phyloP scores from a whole-genome alignment of 2,888 invertebrate genomes.

The Litoditis marina region DNA sequence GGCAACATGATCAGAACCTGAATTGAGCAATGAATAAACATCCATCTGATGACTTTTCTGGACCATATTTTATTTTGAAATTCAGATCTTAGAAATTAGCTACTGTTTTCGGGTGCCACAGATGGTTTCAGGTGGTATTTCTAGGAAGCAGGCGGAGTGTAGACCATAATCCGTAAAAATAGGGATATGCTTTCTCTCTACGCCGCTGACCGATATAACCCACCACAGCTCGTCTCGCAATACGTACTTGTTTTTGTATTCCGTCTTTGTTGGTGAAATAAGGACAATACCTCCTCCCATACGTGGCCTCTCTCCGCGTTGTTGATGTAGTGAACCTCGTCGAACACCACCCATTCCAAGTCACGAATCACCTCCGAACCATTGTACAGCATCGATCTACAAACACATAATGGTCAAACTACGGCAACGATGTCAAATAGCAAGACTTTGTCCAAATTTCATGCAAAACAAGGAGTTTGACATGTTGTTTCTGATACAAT shows the following conservation, averaged over 20 bases:
- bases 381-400: conserved; percentile 82
- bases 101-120: too few species aligned
- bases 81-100: too few species aligned
- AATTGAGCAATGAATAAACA: background rate
- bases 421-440: background rate
- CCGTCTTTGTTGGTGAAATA: background rate
- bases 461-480: background rate
- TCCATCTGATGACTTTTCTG: background rate
- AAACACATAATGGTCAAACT: conserved; percentile 7
- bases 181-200: too few species aligned
- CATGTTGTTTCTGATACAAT: background rate
- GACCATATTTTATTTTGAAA: too few species aligned
- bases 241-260: too few species aligned
- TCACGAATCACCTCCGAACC: conserved; percentile 91
- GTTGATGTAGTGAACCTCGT: conserved; percentile 98
- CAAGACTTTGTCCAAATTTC: background rate
- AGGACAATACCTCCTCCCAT: conserved; percentile 78
- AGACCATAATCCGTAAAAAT: too few species aligned
- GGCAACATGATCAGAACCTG: conserved; percentile 86
- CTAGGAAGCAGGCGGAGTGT: background rate
- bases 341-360: conserved; percentile 96
- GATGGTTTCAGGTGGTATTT: too few species aligned
- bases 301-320: conserved; percentile 95
- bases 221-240: too few species aligned
- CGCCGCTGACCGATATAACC: too few species aligned